Conservation (phyloP, 2,888 invertebrate species). For the Drosophila suboccidentalis region DNA sequence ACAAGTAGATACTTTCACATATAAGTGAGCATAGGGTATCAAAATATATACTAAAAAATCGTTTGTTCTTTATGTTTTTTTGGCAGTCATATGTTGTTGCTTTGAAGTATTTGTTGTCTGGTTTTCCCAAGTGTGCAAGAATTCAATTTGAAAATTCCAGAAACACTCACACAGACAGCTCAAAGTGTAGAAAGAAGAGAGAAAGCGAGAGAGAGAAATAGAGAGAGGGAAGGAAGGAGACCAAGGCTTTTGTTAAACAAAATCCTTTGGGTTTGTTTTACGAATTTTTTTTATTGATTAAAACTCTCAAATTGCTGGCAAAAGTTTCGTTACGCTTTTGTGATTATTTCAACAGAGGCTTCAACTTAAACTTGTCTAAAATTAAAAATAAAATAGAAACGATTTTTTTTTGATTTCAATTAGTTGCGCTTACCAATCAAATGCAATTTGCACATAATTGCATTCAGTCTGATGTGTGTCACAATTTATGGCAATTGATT, state of each 20-base stretch:
- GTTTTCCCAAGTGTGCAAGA: conserved; percentile 45
- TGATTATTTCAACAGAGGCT: not conserved
- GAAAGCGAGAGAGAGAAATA: not conserved
- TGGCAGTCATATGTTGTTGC: conserved; percentile 23
- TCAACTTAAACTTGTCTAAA: not conserved
- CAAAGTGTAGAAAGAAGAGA: not conserved
- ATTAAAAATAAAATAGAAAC: not conserved
- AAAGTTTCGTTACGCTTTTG: conserved; percentile 11
- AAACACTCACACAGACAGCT: conserved; percentile 4
- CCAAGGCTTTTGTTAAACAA: conserved; percentile 16
- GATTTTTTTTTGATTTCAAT: conserved; percentile 31
- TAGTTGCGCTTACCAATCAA: conserved; percentile 59
- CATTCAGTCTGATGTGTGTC: conserved; percentile 52
- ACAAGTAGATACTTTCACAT: not conserved
- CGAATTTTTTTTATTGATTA: conserved; percentile 41
- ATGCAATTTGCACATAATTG: conserved; percentile 73
- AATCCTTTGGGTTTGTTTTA: conserved; percentile 35
- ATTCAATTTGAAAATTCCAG: conserved; percentile 59
- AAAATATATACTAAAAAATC: conserved; percentile 10
- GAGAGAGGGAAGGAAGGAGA: not conserved
- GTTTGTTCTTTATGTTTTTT: not conserved
- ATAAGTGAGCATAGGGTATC: not conserved
- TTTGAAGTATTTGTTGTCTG: conserved; percentile 27
- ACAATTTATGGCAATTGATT: conserved; percentile 69
- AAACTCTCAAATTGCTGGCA: conserved; percentile 30